These are phyloP conservation scores for Noctua janthe DNA, from an alignment of 2,888 invertebrate genomes.

Conservation along the genomic window DNA sequence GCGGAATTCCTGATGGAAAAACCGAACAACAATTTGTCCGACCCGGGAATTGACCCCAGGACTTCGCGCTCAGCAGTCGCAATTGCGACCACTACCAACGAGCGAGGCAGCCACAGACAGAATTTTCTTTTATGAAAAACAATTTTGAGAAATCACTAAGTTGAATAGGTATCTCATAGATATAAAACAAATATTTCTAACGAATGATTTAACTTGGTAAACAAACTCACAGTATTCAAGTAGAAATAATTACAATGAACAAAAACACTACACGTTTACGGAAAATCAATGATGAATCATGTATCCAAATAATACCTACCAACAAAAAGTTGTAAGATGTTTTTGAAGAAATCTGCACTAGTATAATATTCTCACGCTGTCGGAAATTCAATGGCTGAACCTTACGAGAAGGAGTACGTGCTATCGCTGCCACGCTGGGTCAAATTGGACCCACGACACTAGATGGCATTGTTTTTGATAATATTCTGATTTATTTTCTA, in stretches of 20 bases:
- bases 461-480: not conserved
- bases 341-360: not conserved
- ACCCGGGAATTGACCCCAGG: too few relatives aligned
- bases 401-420: not conserved
- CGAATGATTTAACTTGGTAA: not conserved
- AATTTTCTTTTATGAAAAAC: not conserved
- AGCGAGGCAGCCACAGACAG: too few relatives aligned
- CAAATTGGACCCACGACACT: not conserved
- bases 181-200: not conserved
- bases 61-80: too few relatives aligned
- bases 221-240: not conserved
- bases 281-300: not conserved
- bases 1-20: too few relatives aligned
- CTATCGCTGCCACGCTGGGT: not conserved
- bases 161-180: not conserved
- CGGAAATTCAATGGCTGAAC: not conserved
- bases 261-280: not conserved
- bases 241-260: not conserved
- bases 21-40: too few relatives aligned
- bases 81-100: too few relatives aligned
- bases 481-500: not conserved
- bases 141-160: not conserved
- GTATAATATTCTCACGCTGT: not conserved
- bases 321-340: not conserved
- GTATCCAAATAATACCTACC: not conserved